Evolutionary conservation across 2,888 invertebrate genomes (phyloP).

Genomic region (Nematopogon swammerdamellus): DNA sequence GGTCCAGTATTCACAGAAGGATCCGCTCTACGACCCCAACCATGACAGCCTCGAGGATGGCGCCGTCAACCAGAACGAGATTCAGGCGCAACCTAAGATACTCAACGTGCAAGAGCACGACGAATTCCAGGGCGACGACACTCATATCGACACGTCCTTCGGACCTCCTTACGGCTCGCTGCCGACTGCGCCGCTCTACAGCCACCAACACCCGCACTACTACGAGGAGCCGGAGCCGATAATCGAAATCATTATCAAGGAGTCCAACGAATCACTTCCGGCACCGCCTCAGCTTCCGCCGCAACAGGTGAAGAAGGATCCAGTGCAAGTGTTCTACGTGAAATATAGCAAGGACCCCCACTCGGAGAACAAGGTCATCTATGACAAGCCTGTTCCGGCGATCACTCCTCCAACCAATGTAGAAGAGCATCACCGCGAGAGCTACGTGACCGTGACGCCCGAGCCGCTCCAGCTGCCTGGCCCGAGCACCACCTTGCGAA

Average conservation of each 20-base stretch:
- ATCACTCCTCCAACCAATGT: slow-evolving; percentile 68
- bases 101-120: slow-evolving; percentile 27
- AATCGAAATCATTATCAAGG: slow-evolving; percentile 89
- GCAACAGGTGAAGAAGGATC: slow-evolving; percentile 66
- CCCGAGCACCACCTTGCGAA: slow-evolving; percentile 75
- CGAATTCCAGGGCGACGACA: slow-evolving; percentile 33
- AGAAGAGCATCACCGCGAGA: slow-evolving; percentile 57
- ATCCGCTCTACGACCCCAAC: slow-evolving; percentile 67
- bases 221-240: slow-evolving; percentile 84
- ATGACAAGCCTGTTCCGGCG: slow-evolving; percentile 79
- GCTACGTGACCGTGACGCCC: slow-evolving; percentile 54
- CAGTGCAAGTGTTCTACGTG: slow-evolving; percentile 87
- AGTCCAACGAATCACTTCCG: slow-evolving; percentile 79
- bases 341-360: slow-evolving; percentile 85
- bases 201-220: slow-evolving; percentile 45
- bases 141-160: slow-evolving; percentile 38
- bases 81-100: slow-evolving; percentile 47
- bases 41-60: slow-evolving; percentile 45
- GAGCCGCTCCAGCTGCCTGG: slow-evolving; percentile 30
- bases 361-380: slow-evolving; percentile 68
- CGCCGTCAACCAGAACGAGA: slow-evolving; percentile 39
- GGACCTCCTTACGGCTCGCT: slow-evolving; percentile 44
- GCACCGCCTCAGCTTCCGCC: slow-evolving; percentile 52
- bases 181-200: slow-evolving; percentile 47
- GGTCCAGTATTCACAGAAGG: slow-evolving; percentile 75